Evolutionary conservation across 2,888 invertebrate genomes (phyloP), one percentile per base, ranked within the genome.

Genomic region (Pristionchus mayeri): DNA sequence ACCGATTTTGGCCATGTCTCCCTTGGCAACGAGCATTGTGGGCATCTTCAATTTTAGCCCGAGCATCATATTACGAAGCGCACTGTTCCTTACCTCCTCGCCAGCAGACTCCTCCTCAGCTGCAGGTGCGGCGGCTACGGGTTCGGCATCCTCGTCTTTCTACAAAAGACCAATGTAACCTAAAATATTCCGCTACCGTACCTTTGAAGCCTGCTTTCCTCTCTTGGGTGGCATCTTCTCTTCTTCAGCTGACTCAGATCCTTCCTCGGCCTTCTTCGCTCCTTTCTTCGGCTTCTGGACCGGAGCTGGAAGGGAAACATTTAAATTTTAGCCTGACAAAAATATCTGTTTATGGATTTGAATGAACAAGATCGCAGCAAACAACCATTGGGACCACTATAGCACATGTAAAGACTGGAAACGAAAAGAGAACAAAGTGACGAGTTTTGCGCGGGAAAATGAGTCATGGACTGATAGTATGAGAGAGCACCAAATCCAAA

Each of bases 191-290:
- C 48, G 48, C 76, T 24, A 30, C 24, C 44, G 9, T 76, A 50
- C 40, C 30, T 52, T 76, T 18, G 44, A 24, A 24, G 48, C 50
- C 50, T 52, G 48, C 50, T 50, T 52, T 76, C 76, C 50, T 76
- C 18, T 52, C 40, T 76, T 76, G n/a, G 76, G 44, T 0, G 76
- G 30, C 48, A 76, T 52, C 50, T 76, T 76, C 30, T 76, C 50
- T 27, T 50, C 48, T 30, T 48, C 50, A 13, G 48, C 44, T n/a
- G n/a, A n/a, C n/a, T n/a, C n/a, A n/a, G n/a, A n/a, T 34, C n/a
- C 48, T 75, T 48, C 48, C 76, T 71, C 71, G 37, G 71, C 71
- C 40, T 71, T 71, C n/a, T 71, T 71, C 21, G 71, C 13, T 71
- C 24, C 71, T 71, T 30, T 21, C 30, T 78, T 54, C 30, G 52